Conservation (phyloP, 1,140 invertebrate genomes). For the Varroa destructor region DNA sequence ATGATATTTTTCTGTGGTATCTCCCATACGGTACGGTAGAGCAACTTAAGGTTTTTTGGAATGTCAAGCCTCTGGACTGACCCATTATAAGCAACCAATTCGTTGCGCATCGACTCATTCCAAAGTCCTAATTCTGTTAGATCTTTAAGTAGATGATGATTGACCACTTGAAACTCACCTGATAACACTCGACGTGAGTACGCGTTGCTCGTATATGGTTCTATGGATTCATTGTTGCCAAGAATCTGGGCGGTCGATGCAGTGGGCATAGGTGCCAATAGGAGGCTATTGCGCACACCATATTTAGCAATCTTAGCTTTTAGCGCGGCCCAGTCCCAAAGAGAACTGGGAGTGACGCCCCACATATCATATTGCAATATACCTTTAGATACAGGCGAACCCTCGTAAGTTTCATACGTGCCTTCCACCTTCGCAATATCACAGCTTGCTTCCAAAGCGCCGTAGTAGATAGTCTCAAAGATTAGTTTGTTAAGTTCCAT, state of each 20-base stretch:
- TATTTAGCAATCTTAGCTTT: slow-evolving; percentile 73
- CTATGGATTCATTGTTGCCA: slow-evolving; percentile 96
- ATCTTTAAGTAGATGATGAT: slow-evolving; percentile 87
- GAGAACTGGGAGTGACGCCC: slow-evolving; percentile 67
- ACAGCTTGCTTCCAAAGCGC: slow-evolving; percentile 88
- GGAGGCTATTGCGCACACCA: slow-evolving; percentile 83
- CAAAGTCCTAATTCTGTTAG: slow-evolving; percentile 77
- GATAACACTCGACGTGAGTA: slow-evolving; percentile 85
- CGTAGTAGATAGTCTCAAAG: slow-evolving; percentile 96
- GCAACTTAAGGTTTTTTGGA: slow-evolving; percentile 69
- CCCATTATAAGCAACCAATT: slow-evolving; percentile 76
- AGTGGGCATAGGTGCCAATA: slow-evolving; percentile 96
- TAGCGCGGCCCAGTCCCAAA: slow-evolving; percentile 77
- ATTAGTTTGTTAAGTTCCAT: slow-evolving; percentile 80
- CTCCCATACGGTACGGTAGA: slow-evolving; percentile 99
- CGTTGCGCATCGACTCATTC: slow-evolving; percentile 92
- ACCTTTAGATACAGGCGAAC: slow-evolving; percentile 83
- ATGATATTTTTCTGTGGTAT: slow-evolving; percentile 85
- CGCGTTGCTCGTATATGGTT: slow-evolving; percentile 95
- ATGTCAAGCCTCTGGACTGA: slow-evolving; percentile 89
- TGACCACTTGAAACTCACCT: slow-evolving; percentile 79
- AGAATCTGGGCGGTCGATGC: slow-evolving; percentile 98
- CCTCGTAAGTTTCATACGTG: slow-evolving; percentile 76
- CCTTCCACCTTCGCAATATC: slow-evolving; percentile 77
- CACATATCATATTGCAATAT: slow-evolving; percentile 98